A percentile compares a stretch with the other conserved stretches of the same genome.
Conservation (phyloP, 1,140 invertebrate genomes). For the Ridgeia piscesae region DNA sequence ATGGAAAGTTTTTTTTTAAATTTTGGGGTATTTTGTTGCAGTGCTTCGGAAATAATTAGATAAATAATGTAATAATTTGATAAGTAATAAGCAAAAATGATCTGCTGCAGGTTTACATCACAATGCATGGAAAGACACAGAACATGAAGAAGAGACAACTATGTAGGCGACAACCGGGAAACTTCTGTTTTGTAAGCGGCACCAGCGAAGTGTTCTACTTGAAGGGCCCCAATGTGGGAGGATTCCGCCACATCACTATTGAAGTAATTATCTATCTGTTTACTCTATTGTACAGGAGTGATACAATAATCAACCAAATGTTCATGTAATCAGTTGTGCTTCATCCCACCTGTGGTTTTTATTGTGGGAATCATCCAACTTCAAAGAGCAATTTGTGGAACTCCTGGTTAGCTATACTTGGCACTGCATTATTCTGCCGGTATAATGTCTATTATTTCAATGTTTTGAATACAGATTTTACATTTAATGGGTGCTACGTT, state of each 20-base stretch:
- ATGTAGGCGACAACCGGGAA: slow-evolving; percentile 46
- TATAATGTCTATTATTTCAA: too few species aligned
- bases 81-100: not conserved
- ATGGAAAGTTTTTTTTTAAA: not conserved
- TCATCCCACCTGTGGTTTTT: too few species aligned
- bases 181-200: slow-evolving; percentile 49
- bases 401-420: too few species aligned
- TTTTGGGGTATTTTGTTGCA: not conserved
- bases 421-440: too few species aligned
- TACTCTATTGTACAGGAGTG: too few species aligned
- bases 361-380: too few species aligned
- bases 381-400: too few species aligned
- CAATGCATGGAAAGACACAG: slow-evolving; percentile 46
- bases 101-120: slow-evolving; percentile 31
- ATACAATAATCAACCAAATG: too few species aligned
- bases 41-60: not conserved
- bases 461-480: too few species aligned
- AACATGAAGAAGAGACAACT: slow-evolving; percentile 45
- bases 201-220: slow-evolving; percentile 54
- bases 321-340: too few species aligned
- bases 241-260: slow-evolving; percentile 48
- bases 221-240: slow-evolving; percentile 49
- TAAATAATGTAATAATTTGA: too few species aligned
- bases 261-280: slow-evolving; percentile 39
- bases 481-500: too few species aligned